These are phyloP conservation scores for Anolis carolinensis DNA, from an alignment of 2,113 vertebrate genomes.

Conservation along the genomic window DNA sequence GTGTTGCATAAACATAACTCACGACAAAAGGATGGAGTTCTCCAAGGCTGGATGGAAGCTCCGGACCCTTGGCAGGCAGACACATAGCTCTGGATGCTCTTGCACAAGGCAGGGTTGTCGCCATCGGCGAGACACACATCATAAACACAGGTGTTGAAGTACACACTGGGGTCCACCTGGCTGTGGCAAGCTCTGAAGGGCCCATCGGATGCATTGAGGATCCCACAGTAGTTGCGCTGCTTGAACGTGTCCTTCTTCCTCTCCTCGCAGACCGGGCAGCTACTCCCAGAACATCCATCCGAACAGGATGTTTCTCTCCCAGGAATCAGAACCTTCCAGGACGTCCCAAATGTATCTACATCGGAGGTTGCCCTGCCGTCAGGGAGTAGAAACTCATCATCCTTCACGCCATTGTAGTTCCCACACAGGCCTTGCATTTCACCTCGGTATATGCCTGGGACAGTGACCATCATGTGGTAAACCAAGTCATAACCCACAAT, in stretches of 20 bases:
- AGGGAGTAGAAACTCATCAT: slow-evolving; percentile 64
- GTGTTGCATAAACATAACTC: slow-evolving; percentile 44
- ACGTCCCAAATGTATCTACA: slow-evolving; percentile 51
- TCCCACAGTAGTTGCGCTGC: slow-evolving; percentile 66
- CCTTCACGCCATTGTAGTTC: slow-evolving; percentile 58
- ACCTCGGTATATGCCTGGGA: slow-evolving; percentile 65
- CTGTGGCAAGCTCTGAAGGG: slow-evolving; percentile 66
- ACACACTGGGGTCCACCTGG: slow-evolving; percentile 56
- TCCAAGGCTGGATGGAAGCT: slow-evolving; percentile 75
- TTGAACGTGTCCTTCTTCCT: slow-evolving; percentile 67
- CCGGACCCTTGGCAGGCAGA: slow-evolving; percentile 77
- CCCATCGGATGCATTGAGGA: slow-evolving; percentile 47
- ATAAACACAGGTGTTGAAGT: slow-evolving; percentile 56
- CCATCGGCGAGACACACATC: slow-evolving; percentile 52
- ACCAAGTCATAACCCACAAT: slow-evolving; percentile 67
- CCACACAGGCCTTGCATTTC: slow-evolving; percentile 73
- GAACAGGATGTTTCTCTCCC: slow-evolving; percentile 43
- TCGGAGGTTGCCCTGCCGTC: slow-evolving; percentile 7
- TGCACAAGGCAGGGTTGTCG: slow-evolving; percentile 69
- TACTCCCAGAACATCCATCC: slow-evolving; percentile 31
- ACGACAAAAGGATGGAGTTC: slow-evolving; percentile 79
- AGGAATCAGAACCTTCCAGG: slow-evolving; percentile 60
- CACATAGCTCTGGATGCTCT: slow-evolving; percentile 76
- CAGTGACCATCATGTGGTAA: slow-evolving; percentile 62
- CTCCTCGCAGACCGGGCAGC: slow-evolving; percentile 60